phyloP scores from a whole-genome alignment of 2,888 invertebrate genomes.

The Hedychridium roseum region DNA sequence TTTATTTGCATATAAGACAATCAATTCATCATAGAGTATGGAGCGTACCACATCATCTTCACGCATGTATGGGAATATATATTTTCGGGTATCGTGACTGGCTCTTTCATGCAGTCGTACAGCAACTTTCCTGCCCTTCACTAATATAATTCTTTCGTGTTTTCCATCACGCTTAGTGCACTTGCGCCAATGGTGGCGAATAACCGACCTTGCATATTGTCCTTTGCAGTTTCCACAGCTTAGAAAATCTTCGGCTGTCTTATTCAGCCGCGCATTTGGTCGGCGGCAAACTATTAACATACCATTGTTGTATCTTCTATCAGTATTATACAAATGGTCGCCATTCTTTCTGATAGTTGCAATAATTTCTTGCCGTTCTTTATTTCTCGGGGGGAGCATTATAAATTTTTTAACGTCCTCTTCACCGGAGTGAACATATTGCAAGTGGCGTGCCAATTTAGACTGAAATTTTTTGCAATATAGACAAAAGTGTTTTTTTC shows the following conservation, averaged over 20 bases:
- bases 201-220: neutral
- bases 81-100: no score
- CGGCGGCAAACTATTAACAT: neutral
- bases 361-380: neutral
- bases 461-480: neutral
- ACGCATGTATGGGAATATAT: no score
- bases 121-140: no score
- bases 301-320: neutral
- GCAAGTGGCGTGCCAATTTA: neutral
- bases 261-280: neutral
- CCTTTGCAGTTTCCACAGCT: conserved; percentile 1
- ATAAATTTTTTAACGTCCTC: neutral
- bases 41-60: no score
- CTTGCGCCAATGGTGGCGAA: neutral
- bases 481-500: no score
- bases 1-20: no score
- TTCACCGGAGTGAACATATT: neutral
- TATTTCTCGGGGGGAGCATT: no score
- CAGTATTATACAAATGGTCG: neutral
- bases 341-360: neutral
- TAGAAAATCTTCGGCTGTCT: neutral
- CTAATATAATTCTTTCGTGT: neutral
- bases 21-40: no score
- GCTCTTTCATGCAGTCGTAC: no score
- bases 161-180: neutral